Base-by-base conservation (phyloP, 2,888 invertebrate species). In the Nomada ferruginata region DNA sequence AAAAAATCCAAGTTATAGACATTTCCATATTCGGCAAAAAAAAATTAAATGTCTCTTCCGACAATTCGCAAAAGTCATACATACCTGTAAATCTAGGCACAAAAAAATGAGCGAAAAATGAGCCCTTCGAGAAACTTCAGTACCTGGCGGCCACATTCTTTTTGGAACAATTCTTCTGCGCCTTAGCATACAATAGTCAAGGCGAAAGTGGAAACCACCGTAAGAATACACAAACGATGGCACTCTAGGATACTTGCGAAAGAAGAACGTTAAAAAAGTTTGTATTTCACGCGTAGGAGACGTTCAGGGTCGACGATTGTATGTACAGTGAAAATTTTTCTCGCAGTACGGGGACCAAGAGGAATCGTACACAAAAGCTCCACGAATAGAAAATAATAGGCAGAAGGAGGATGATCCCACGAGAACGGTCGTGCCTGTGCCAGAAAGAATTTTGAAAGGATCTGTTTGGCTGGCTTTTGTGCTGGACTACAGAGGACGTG, bases 401-500 rank as follows among this genome's bases (percentile, higher is more conserved):
- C 23, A 68, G 68, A 57, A 71, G 70, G 71, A 76, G 77, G 78
- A 83, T 72, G 83, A 83, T 83, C 78, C 61, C 57, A 26, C 53
- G 36, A 65, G 68, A 81, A 64, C 47, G 76, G 20, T 66, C 29
- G 36, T 55, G 50, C 26, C 55, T 23, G n/a, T 29, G 53, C 20
- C 29, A 53, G 72, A 82, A 68, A 65, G 76, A 76, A 73, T 76
- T 57, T 71, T 76, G 60, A 83, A 83, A 73, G 73, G 84, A 83
- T 79, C 71, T 68, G 69, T 71, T 65, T 69, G 42, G 7, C 57
- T 15, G 47, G 47, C 77, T 82, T 79, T 79, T 69, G 76, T 83
- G 69, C 66, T 20, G 50, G 68, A 76, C 59, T 63, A 76, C 68
- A 76, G 63, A 75, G 57, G 77, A 81, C 57, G 36, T 9, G 75